These are phyloP conservation scores for Corythornis vintsioides DNA, from an alignment of 2,113 vertebrate genomes.

Conservation along the genomic window DNA sequence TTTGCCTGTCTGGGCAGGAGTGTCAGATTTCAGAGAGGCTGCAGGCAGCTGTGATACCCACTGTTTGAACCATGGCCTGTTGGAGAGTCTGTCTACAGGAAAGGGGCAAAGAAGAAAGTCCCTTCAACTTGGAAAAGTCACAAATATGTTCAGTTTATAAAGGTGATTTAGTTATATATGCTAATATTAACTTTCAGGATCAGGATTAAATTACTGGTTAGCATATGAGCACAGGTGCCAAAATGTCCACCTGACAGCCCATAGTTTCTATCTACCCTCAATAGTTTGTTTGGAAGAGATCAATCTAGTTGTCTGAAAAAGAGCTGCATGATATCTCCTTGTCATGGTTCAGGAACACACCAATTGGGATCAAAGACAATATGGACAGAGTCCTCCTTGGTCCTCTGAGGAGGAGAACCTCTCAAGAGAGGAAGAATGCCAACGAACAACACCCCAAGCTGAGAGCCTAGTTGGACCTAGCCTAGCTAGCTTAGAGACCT, in stretches of 20 bases:
- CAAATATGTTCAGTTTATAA: background rate
- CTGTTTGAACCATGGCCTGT: background rate
- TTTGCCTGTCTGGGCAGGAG: background rate
- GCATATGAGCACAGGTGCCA: background rate
- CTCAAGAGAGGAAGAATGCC: no score
- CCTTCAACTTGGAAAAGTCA: background rate
- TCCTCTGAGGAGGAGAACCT: no score
- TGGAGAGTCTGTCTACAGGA: background rate
- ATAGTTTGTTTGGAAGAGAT: background rate
- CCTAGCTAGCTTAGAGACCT: no score
- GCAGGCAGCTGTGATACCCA: background rate
- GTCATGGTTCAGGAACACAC: no score
- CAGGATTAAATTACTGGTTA: background rate
- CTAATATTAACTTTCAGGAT: background rate
- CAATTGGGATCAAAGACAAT: no score
- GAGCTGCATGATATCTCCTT: background rate
- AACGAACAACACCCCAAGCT: no score
- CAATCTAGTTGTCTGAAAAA: background rate
- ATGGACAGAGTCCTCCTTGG: no score
- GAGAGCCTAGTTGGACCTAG: no score
- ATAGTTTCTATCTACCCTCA: background rate
- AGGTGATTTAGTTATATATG: background rate
- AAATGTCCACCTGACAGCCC: background rate
- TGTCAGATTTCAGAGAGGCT: background rate
- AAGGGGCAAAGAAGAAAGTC: background rate